These are phyloP conservation scores for Maniola jurtina DNA, from an alignment of 1,140 invertebrate species.

Conservation along the genomic window DNA sequence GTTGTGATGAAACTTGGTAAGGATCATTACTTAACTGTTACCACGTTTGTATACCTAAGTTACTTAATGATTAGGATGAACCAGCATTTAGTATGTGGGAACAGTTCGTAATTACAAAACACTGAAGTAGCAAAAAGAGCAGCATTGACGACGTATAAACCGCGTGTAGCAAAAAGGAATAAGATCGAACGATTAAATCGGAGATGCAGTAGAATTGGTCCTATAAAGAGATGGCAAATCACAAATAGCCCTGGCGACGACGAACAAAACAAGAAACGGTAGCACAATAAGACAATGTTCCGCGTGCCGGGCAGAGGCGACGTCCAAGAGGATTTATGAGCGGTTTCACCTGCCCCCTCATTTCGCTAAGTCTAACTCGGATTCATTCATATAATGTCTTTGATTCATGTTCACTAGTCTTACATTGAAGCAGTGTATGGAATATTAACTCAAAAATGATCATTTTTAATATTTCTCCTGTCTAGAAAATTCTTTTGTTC, in stretches of 20 bases:
- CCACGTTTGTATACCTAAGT: too few relatives aligned
- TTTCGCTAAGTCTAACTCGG: slow-evolving; percentile 41
- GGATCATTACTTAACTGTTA: too few relatives aligned
- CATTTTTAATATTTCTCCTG: background rate
- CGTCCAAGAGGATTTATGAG: slow-evolving; percentile 56
- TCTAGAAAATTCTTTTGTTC: too few relatives aligned
- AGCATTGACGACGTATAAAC: slow-evolving; percentile 6
- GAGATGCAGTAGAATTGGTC: slow-evolving; percentile 36
- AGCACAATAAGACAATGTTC: slow-evolving; percentile 63
- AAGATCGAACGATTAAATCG: slow-evolving; percentile 31
- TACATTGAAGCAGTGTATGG: background rate
- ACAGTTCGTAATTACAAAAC: background rate
- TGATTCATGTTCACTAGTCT: slow-evolving; percentile 8
- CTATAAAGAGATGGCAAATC: slow-evolving; percentile 52
- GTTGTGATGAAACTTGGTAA: too few relatives aligned
- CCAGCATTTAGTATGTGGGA: background rate
- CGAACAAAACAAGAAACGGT: slow-evolving; percentile 45
- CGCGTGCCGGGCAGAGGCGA: slow-evolving; percentile 55
- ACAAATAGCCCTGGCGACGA: slow-evolving; percentile 54
- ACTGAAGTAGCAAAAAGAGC: background rate
- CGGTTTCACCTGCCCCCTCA: slow-evolving; percentile 56
- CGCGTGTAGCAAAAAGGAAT: slow-evolving; percentile 15
- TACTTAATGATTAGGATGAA: too few relatives aligned
- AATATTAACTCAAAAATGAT: background rate
- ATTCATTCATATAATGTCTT: slow-evolving; percentile 46